Evolutionary conservation across 2,113 vertebrate species (phyloP), one percentile per base, ranked within the genome.

Genomic region (Oryzias woworae): DNA sequence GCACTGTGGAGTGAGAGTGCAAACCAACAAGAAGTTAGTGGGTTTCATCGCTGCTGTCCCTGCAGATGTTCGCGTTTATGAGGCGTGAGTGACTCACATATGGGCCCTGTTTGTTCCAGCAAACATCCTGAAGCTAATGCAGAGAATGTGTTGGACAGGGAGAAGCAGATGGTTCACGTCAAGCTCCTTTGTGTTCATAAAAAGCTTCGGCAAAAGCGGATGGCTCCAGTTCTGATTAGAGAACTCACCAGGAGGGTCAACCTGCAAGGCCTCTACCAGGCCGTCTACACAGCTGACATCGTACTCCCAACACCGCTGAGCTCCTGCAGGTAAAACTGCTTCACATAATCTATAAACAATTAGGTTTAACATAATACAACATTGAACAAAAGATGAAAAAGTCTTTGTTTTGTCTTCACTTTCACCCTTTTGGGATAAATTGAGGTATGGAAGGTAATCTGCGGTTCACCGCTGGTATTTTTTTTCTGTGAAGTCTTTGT

Each of bases 141-240:
- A 60, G 8, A 24, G 57, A 66, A 36, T 49, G 41, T 78, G 59
- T 47, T 48, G 53, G 51, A 65, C 84, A 99, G 97, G 83, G 92
- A 94, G 85, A 95, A 94, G 89, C 94, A 88, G 85, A 94, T 96
- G 96, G 96, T 94, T 12, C 95, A 98, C 84, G 96, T 98, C 74
- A 96, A 95, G 71, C 93, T 98, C 85, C 87, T 99, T 45, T 99
- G 97, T 6, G 96, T 99, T 58, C 97, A 99, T 70, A 98, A 98
- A 88, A 99, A 98, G 85, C 87, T 99, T 44, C 96, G 96, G 58
- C 94, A 93, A 0, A 98, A 99, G 73, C 92, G 95, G 14, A 94
- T 98, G 88, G 93, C 95, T 17, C 97, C 97, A 0, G 96, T 98
- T 23, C 87, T 99, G 78, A 98, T 98, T 86, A 92, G 96, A 0